Evolutionary conservation across 1,140 invertebrate genomes (phyloP).

Genomic region (Armadillidium nasatum): DNA sequence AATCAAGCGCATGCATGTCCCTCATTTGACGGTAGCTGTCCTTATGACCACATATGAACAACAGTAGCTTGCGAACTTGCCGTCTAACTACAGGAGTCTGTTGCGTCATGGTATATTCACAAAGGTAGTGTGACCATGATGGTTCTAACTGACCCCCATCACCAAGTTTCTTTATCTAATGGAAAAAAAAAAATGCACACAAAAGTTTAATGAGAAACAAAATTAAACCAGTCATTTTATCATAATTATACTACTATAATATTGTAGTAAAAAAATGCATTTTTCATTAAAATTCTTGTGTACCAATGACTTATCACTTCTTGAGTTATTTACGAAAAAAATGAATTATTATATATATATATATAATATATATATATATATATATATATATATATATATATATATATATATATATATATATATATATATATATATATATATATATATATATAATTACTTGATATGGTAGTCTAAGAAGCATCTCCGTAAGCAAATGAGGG

Average conservation of each 20-base stretch:
- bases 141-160: constrained; percentile 40
- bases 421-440: no score
- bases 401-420: no score
- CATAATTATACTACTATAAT: no score
- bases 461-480: constrained; percentile 87
- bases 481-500: constrained; percentile 87
- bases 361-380: no score
- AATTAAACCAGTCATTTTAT: no score
- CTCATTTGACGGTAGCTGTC: constrained; percentile 89
- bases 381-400: no score
- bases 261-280: no score
- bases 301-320: no score
- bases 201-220: no score
- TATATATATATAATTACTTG: constrained; percentile 63
- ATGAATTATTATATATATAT: no score
- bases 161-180: constrained; percentile 39
- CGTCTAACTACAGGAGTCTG: constrained; percentile 55
- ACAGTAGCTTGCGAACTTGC: constrained; percentile 71
- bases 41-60: constrained; percentile 91
- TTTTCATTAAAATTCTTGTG: no score
- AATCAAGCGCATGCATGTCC: constrained; percentile 83
- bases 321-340: no score
- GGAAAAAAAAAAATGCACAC: neutral
- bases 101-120: constrained; percentile 92
- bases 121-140: constrained; percentile 72